Conservation (phyloP, 2,797 vertebrate genomes). For the Halcyon smyrnensis region DNA sequence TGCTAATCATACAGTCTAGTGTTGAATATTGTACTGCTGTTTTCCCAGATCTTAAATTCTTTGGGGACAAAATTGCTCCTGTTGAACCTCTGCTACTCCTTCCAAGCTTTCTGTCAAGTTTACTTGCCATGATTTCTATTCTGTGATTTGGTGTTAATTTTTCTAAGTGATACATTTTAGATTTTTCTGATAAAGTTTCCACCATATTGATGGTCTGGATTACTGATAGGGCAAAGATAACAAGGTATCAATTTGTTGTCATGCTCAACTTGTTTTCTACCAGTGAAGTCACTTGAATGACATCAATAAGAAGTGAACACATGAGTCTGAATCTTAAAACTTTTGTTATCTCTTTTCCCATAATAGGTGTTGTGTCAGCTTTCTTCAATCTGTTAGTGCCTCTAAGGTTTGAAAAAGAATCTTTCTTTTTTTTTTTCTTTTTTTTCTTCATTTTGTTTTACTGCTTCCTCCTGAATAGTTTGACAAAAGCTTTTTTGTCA, state of each 20-base stretch:
- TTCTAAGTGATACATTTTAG: background rate
- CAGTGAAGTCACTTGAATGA: background rate
- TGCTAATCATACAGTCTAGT: background rate
- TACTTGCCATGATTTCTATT: background rate
- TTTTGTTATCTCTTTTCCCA: background rate
- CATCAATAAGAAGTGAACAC: background rate
- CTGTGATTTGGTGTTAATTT: background rate
- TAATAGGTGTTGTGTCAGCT: background rate
- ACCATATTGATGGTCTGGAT: background rate
- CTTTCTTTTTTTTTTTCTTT: accelerated
- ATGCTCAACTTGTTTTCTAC: background rate
- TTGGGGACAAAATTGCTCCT: background rate
- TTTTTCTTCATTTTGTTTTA: accelerated
- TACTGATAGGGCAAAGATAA: background rate
- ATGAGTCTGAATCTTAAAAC: background rate
- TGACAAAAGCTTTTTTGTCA: conserved; percentile 29
- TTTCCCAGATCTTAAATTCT: background rate
- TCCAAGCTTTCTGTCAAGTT: background rate
- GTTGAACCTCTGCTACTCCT: background rate
- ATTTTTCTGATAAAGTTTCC: background rate
- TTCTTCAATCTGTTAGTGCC: background rate
- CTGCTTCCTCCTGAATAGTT: background rate
- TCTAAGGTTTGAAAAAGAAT: background rate
- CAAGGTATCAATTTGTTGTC: background rate
- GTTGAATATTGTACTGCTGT: background rate